Base-by-base conservation (phyloP, 2,888 invertebrate genomes). In the Sphaerophoria rueppellii region DNA sequence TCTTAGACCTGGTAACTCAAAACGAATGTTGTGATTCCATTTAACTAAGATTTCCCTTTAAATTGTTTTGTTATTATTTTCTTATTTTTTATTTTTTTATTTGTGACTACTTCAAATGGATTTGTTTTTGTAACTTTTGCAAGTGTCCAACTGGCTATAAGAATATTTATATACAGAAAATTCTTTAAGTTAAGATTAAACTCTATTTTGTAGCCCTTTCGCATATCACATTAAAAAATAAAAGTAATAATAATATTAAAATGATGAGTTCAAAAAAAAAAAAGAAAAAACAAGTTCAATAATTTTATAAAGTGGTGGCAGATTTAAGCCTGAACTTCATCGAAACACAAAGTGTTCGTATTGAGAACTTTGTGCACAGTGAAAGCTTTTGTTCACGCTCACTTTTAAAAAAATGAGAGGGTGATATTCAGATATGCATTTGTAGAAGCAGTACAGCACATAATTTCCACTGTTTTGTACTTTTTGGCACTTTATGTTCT, bases 1-100 rank as follows among this genome's bases (percentile, higher is more conserved):
- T 67, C 40, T 67, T 67, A 69, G 73, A 73, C 55, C 63, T 67
- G 46, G 16, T 72, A 83, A 83, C 55, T 65, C 61, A 76, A 43
- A 83, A 83, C 71, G 54, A 80, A 61, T 61, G 71, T 80, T 83
- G 83, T 83, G 83, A 83, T 83, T 80, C 69, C 80, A 57, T 75
- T 72, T 72, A 2, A 24, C 24, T 24, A 24, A 61, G 40, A 76
- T 79, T 79, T 82, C 35, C 58, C 24, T n/a, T 61, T 11, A 43
- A 43, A 61, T 11, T 58, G 48, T 54, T 58, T 58, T 58, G 37
- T 60, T 60, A 35, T 35, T 65, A 32, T 35, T 65, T 40, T 54
- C 58, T n/a, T n/a, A 48, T 55, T 81, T 24, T 67, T 7, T 61
- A n/a, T 74, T 61, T 61, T 43, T 69, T 4, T 52, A 32, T 50